A percentile compares a stretch with the other conserved stretches of the same genome.
These are phyloP conservation scores for Entomobrya multifasciata DNA, from an alignment of 2,888 invertebrate genomes.

Conservation along the genomic window DNA sequence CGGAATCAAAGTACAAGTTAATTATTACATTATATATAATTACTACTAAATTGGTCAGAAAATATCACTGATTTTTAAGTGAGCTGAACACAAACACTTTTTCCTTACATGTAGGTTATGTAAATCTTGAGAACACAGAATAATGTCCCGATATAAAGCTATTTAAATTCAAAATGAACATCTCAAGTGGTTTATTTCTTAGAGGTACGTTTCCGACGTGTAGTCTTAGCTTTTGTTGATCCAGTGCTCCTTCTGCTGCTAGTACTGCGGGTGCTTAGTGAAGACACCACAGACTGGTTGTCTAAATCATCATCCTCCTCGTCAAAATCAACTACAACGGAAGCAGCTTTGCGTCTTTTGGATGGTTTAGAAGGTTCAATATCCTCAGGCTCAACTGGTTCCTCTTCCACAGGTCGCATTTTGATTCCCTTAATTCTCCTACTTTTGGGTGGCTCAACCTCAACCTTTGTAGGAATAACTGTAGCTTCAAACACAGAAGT, in stretches of 20 bases:
- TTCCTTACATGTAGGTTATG: too few species aligned
- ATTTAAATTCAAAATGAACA: background rate
- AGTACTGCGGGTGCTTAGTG: slow-evolving; percentile 44
- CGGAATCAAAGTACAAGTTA: background rate
- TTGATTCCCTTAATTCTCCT: slow-evolving; percentile 58
- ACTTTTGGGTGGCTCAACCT: background rate
- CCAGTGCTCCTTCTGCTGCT: slow-evolving; percentile 39
- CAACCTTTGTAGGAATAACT: background rate
- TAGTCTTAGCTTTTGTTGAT: slow-evolving; percentile 41
- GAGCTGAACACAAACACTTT: background rate
- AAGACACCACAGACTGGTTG: slow-evolving; percentile 14
- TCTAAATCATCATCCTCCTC: slow-evolving; percentile 26
- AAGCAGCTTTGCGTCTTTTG: slow-evolving; percentile 49
- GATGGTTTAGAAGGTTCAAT: slow-evolving; percentile 26
- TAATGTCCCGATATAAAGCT: too few species aligned
- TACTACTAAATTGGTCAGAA: too few species aligned
- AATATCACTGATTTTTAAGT: background rate
- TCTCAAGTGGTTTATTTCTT: background rate
- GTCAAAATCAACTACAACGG: slow-evolving; percentile 1
- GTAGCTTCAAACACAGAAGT: slow-evolving; percentile 59
- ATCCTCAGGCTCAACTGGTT: slow-evolving; percentile 30
- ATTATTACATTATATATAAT: too few species aligned
- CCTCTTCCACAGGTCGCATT: background rate
- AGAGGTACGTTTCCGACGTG: slow-evolving; percentile 10
- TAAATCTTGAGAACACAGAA: too few species aligned